A percentile compares a stretch with the other conserved stretches of the same genome.
Conservation (phyloP, 2,113 vertebrate species). For the Phycodurus eques region DNA sequence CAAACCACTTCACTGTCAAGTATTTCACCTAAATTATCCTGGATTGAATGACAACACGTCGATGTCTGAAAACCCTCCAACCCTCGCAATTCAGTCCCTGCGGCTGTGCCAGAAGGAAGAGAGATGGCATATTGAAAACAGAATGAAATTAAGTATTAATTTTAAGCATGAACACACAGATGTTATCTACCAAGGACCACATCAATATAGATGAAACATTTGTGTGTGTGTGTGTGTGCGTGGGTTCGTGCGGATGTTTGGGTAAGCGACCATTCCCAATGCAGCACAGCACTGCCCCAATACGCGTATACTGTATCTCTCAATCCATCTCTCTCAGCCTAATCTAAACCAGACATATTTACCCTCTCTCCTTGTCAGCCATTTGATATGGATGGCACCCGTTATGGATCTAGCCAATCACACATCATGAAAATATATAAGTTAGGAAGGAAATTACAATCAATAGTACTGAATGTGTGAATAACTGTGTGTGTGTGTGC, state of each 20-base stretch:
- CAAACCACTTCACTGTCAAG: neutral
- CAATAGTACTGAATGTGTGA: conserved; percentile 4
- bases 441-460: conserved; percentile 20
- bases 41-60: neutral
- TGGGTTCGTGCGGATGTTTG: conserved; percentile 3
- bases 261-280: conserved; percentile 3
- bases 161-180: conserved; percentile 29
- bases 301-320: neutral
- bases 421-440: conserved; percentile 29
- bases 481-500: neutral
- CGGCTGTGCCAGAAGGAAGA: conserved; percentile 17
- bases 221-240: neutral
- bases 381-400: neutral
- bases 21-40: neutral
- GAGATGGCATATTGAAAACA: conserved; percentile 13
- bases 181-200: neutral
- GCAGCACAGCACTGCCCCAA: neutral
- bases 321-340: conserved; percentile 7
- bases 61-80: conserved; percentile 1
- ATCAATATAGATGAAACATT: conserved; percentile 3
- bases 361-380: conserved; percentile 16
- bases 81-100: conserved; percentile 1
- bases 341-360: conserved; percentile 19
- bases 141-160: conserved; percentile 18
- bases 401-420: conserved; percentile 15